phyloP scores from a whole-genome alignment of 2,113 vertebrate genomes.

The Synodontis membranacea region DNA sequence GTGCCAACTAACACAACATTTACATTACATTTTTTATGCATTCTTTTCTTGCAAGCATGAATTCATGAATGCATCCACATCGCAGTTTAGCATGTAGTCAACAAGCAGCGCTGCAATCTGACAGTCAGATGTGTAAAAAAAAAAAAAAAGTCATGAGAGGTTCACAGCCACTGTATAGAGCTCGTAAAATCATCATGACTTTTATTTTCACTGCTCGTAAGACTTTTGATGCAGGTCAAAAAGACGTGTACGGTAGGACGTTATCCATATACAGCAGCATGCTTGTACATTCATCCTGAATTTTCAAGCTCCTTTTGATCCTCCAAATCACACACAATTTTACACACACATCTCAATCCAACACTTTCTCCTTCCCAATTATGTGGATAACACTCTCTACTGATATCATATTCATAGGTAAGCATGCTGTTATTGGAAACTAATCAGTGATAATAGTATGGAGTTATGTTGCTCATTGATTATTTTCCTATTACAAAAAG shows the following conservation, averaged over 20 bases:
- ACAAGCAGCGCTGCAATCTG: slow-evolving; percentile 6
- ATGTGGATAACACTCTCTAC: neutral
- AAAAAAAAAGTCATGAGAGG: neutral
- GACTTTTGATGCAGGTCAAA: slow-evolving; percentile 36
- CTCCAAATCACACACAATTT: neutral
- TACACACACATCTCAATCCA: neutral
- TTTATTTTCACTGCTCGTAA: slow-evolving; percentile 26
- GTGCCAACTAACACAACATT: slow-evolving; percentile 54
- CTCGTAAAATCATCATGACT: slow-evolving; percentile 29
- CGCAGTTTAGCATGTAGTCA: slow-evolving; percentile 29
- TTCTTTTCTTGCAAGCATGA: slow-evolving; percentile 43
- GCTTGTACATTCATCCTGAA: slow-evolving; percentile 13
- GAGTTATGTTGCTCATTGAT: neutral
- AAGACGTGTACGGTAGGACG: slow-evolving; percentile 20
- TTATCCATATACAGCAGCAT: slow-evolving; percentile 32
- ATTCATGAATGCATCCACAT: slow-evolving; percentile 39
- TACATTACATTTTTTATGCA: slow-evolving; percentile 54
- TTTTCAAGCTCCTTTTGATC: slow-evolving; percentile 19
- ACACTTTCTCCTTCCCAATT: slow-evolving; percentile 22
- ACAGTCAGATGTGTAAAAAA: neutral
- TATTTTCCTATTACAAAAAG: neutral
- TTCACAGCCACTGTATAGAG: neutral
- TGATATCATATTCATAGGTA: neutral
- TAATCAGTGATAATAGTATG: neutral
- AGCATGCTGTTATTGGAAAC: neutral